phyloP scores from a whole-genome alignment of 2,113 vertebrate genomes.

The Phasianus colchicus region DNA sequence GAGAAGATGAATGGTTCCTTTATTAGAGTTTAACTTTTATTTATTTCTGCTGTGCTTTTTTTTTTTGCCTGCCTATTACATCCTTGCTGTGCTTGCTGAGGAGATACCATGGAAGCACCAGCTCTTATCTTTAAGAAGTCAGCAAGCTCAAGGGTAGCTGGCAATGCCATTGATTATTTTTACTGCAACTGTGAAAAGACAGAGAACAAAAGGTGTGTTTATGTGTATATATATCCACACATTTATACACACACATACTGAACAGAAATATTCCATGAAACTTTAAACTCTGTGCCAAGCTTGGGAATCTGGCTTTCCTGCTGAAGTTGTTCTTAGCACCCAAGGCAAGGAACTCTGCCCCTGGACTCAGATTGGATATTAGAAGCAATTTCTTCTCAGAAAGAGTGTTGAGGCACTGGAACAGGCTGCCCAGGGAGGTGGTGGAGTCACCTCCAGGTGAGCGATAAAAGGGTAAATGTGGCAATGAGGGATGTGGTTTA shows the following conservation, averaged over 20 bases:
- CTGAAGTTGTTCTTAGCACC: background rate
- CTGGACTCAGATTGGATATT: too few species aligned
- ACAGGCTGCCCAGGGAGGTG: too few species aligned
- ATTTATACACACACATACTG: background rate
- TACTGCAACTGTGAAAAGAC: background rate
- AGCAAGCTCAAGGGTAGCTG: background rate
- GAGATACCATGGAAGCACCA: background rate
- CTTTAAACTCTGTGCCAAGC: slow-evolving; percentile 4
- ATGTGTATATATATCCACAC: background rate
- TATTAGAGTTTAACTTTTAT: background rate
- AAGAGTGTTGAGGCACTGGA: too few species aligned
- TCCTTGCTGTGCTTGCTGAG: background rate
- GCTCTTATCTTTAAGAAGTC: background rate
- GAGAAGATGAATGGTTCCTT: background rate
- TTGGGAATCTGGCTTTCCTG: background rate
- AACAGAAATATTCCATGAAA: background rate
- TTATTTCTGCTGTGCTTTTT: background rate
- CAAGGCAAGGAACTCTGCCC: background rate
- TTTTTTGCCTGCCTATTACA: background rate
- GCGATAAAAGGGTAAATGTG: too few species aligned
- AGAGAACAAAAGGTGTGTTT: background rate
- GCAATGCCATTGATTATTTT: background rate
- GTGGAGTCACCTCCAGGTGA: too few species aligned
- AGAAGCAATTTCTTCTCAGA: too few species aligned
- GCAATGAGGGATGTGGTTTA: too few species aligned